Conservation (phyloP, 2,797 vertebrate genomes). For the Microcaecilia unicolor region DNA sequence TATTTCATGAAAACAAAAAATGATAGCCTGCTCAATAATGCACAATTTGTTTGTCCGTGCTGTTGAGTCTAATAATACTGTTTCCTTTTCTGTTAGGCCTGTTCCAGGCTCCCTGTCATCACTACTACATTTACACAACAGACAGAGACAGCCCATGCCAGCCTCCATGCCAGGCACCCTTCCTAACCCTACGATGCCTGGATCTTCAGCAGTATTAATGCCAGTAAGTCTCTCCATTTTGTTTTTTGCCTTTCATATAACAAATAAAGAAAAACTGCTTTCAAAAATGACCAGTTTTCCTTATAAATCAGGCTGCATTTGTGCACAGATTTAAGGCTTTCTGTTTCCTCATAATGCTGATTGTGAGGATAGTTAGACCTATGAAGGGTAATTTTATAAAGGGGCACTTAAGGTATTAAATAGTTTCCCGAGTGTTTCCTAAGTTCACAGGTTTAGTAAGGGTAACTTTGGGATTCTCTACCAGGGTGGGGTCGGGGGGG, state of each 20-base stretch:
- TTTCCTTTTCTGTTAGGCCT: constrained; percentile 66
- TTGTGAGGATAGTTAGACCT: too few species aligned
- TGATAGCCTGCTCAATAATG: constrained; percentile 1
- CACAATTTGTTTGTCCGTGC: background rate
- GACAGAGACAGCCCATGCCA: constrained; percentile 96
- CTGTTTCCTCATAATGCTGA: too few species aligned
- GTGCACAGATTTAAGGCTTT: too few species aligned
- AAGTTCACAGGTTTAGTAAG: too few species aligned
- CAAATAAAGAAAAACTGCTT: too few species aligned
- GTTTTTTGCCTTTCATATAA: constrained; percentile 15
- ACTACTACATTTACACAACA: constrained; percentile 93
- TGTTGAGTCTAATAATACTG: constrained; percentile 3
- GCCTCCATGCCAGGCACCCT: constrained; percentile 97
- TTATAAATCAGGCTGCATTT: too few species aligned
- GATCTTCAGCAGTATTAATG: constrained; percentile 95
- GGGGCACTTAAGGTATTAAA: too few species aligned
- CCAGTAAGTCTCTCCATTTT: constrained; percentile 78
- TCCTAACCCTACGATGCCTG: constrained; percentile 95
- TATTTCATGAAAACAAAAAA: too few species aligned
- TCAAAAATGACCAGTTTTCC: constrained; percentile 12
- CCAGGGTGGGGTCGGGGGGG: too few species aligned
- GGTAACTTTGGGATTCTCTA: too few species aligned
- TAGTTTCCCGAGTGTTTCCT: too few species aligned
- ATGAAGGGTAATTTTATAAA: too few species aligned
- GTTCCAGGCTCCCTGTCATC: constrained; percentile 96